Evolutionary conservation across 2,113 vertebrate species (phyloP).

Genomic region (Etheostoma cragini): DNA sequence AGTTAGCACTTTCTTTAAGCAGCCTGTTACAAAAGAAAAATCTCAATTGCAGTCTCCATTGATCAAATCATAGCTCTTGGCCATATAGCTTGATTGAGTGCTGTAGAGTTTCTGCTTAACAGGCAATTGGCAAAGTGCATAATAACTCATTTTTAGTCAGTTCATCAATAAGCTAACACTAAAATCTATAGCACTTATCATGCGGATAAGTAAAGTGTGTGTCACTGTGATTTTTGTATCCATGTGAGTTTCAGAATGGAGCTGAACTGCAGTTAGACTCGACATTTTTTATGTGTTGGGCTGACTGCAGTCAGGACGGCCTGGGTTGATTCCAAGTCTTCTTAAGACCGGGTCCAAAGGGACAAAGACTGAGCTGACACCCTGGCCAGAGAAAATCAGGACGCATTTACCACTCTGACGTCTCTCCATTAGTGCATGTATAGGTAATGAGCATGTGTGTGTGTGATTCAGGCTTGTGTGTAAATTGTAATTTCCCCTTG

Average conservation of each 20-base stretch:
- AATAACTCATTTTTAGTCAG: slow-evolving; percentile 77
- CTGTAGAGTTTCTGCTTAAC: slow-evolving; percentile 72
- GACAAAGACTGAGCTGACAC: slow-evolving; percentile 11
- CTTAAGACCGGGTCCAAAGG: slow-evolving; percentile 6
- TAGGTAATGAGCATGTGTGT: no score
- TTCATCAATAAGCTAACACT: slow-evolving; percentile 75
- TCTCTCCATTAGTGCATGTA: no score
- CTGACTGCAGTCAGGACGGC: slow-evolving; percentile 3
- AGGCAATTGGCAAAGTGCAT: slow-evolving; percentile 70
- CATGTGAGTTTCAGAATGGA: slow-evolving; percentile 35
- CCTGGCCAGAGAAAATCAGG: background rate
- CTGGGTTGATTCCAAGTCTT: slow-evolving; percentile 25
- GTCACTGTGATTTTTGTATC: slow-evolving; percentile 56
- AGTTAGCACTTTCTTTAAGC: slow-evolving; percentile 33
- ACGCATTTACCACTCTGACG: background rate
- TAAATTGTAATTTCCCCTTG: no score
- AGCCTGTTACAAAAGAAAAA: slow-evolving; percentile 37
- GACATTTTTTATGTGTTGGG: slow-evolving; percentile 32
- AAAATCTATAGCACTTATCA: slow-evolving; percentile 76
- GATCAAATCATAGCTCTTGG: slow-evolving; percentile 68
- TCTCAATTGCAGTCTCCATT: slow-evolving; percentile 57
- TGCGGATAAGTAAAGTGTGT: slow-evolving; percentile 60
- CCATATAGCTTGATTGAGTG: slow-evolving; percentile 60
- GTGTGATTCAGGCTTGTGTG: no score
- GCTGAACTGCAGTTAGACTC: slow-evolving; percentile 34